These are phyloP conservation scores for Neotoma lepida DNA, from an alignment of 2,113 vertebrate genomes.

Conservation along the genomic window DNA sequence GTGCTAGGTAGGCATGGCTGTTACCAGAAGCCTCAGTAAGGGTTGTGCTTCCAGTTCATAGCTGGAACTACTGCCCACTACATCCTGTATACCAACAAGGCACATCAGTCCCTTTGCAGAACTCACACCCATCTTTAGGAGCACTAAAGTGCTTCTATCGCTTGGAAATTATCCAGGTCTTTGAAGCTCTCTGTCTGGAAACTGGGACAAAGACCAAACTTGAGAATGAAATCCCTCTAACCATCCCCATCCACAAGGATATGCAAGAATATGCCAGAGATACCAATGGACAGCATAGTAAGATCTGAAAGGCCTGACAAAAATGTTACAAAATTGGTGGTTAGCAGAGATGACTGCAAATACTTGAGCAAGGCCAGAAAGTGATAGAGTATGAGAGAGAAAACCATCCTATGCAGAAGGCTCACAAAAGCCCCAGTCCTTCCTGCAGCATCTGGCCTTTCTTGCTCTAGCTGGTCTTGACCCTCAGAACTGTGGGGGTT, in stretches of 20 bases:
- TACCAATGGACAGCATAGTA: not conserved
- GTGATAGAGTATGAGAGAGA: not conserved
- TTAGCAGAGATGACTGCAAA: not conserved
- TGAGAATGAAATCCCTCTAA: not conserved
- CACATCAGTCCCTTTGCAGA: not conserved
- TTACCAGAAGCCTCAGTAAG: no score
- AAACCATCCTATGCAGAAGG: not conserved
- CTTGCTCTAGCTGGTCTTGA: not conserved
- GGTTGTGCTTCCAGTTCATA: no score
- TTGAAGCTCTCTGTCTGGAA: not conserved
- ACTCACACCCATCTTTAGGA: not conserved
- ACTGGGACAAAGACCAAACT: not conserved
- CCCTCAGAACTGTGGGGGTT: not conserved
- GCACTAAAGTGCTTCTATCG: not conserved
- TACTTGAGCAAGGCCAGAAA: not conserved
- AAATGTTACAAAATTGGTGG: not conserved
- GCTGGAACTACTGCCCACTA: no score
- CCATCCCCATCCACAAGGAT: not conserved
- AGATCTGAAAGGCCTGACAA: not conserved
- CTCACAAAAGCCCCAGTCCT: not conserved
- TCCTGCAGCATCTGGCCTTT: not conserved
- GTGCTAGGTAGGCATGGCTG: no score
- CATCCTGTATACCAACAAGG: not conserved
- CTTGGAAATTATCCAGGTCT: not conserved
- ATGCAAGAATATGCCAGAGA: not conserved